Percentiles rank a stretch among this genome's conserved stretches.
These are phyloP conservation scores for Nestor notabilis DNA, from an alignment of 2,113 vertebrate species.

Conservation along the genomic window DNA sequence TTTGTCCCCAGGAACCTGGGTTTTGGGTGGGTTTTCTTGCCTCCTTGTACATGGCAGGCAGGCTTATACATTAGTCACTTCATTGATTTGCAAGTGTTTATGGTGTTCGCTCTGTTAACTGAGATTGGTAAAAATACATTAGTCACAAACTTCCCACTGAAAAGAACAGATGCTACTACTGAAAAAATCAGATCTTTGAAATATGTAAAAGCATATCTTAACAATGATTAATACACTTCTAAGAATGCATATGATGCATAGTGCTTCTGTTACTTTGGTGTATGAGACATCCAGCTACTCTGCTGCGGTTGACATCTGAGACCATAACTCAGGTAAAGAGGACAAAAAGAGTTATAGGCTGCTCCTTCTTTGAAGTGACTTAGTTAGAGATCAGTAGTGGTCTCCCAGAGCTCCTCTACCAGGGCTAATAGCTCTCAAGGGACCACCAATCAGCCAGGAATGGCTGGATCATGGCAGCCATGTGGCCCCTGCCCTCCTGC, in stretches of 20 bases:
- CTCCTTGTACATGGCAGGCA: not conserved
- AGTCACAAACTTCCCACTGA: not conserved
- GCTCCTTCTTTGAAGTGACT: not conserved
- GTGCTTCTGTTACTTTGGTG: not conserved
- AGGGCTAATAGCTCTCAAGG: not conserved
- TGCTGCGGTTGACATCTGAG: not conserved
- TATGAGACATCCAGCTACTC: not conserved
- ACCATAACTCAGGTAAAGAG: not conserved
- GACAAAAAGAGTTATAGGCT: not conserved
- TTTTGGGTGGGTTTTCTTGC: not conserved
- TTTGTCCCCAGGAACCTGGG: not conserved
- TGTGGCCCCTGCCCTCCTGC: not conserved
- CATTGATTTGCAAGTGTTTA: not conserved
- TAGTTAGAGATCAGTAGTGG: not conserved
- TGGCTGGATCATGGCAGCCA: not conserved
- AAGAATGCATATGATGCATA: not conserved
- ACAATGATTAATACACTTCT: not conserved
- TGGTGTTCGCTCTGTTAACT: not conserved
- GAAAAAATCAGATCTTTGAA: not conserved
- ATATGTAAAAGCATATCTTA: not conserved
- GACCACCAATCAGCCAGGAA: not conserved
- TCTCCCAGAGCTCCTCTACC: not conserved
- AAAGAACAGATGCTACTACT: not conserved
- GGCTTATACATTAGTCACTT: not conserved
- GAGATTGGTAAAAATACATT: not conserved